Evolutionary conservation across 1,140 invertebrate species (phyloP).

Genomic region (Sitobion miscanthi): DNA sequence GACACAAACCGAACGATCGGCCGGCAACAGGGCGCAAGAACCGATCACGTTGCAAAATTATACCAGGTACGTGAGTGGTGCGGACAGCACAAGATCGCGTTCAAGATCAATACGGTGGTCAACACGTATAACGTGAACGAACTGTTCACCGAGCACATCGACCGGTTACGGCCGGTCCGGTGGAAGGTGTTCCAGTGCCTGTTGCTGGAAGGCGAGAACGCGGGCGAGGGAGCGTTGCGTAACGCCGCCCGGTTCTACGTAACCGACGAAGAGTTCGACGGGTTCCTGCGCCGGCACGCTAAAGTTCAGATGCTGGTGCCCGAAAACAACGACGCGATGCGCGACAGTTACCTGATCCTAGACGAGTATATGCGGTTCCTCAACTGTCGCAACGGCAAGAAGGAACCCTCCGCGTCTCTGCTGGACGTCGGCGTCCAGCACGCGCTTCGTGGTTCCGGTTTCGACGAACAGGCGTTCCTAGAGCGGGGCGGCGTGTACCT

Average conservation of each 20-base stretch:
- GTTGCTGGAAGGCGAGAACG: slow-evolving; percentile 66
- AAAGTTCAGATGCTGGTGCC: slow-evolving; percentile 64
- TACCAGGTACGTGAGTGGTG: slow-evolving; percentile 64
- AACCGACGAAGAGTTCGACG: slow-evolving; percentile 63
- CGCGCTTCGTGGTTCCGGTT: slow-evolving; percentile 64
- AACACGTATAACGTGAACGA: slow-evolving; percentile 65
- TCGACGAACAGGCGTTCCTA: slow-evolving; percentile 65
- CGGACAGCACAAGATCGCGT: slow-evolving; percentile 63
- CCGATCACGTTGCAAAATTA: slow-evolving; percentile 63
- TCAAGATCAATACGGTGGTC: slow-evolving; percentile 67
- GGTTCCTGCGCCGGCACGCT: slow-evolving; percentile 62
- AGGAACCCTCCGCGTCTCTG: slow-evolving; percentile 64
- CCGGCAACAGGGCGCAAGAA: slow-evolving; percentile 62
- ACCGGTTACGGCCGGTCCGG: slow-evolving; percentile 63
- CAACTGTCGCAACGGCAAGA: slow-evolving; percentile 64
- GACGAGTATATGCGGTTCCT: slow-evolving; percentile 68
- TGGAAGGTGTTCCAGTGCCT: slow-evolving; percentile 67
- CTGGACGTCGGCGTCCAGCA: slow-evolving; percentile 65
- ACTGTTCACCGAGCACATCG: slow-evolving; percentile 64
- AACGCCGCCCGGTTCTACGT: slow-evolving; percentile 65
- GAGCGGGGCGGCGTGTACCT: slow-evolving; percentile 65
- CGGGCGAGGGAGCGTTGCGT: slow-evolving; percentile 63
- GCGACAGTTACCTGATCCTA: slow-evolving; percentile 65
- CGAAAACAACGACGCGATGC: slow-evolving; percentile 66
- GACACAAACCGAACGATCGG: slow-evolving; percentile 64